Base-by-base conservation (phyloP, 2,797 vertebrate genomes). In the Carapus acus region DNA sequence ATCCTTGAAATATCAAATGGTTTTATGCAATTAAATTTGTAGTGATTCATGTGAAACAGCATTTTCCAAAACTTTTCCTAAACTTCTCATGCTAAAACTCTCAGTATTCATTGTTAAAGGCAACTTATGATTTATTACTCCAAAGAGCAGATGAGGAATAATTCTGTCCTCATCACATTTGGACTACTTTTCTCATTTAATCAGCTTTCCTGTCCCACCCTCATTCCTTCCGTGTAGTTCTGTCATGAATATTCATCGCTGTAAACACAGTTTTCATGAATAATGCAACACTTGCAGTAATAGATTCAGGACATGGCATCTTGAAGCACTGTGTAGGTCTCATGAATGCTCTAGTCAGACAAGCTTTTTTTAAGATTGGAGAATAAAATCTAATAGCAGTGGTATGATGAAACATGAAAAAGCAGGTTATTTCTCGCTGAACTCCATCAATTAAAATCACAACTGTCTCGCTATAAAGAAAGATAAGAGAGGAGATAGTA, bases 221-320 rank as follows among this genome's bases (percentile, higher is more conserved):
- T 80, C 62, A 82, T 83, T 84, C 73, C 65, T 75, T 74, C 75
- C 79, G 79, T 78, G 80, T 81, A 82, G 69, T 85, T 83, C 69
- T 69, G 60, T 37, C 66, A 77, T 86, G 84, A 87, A 79, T 85
- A 83, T 84, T 79, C 83, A 67, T 46, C 11, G 20, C 40, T 78
- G 74, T 69, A 84, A 77, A 79, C 66, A 77, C 41, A 45, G 69
- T 78, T 77, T 72, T 71, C 79, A 84, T 87, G 85, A 86, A 87
- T 86, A 85, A 85, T 86, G 81, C 79, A 86, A 84, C 37, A 67
- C 51, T 56, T n/a, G 24, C 74, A 24, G 81, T 87, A 87, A 85
- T 84, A 83, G 62, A 86, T 86, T 83, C 86, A 85, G 76, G 67
- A 80, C 79, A 74, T 83, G 80, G 74, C 74, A 67, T 82, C 76